Evolutionary conservation across 2,113 vertebrate species (phyloP), one percentile per base, ranked within the genome.

Genomic region (Tenebrosternarchus preto): DNA sequence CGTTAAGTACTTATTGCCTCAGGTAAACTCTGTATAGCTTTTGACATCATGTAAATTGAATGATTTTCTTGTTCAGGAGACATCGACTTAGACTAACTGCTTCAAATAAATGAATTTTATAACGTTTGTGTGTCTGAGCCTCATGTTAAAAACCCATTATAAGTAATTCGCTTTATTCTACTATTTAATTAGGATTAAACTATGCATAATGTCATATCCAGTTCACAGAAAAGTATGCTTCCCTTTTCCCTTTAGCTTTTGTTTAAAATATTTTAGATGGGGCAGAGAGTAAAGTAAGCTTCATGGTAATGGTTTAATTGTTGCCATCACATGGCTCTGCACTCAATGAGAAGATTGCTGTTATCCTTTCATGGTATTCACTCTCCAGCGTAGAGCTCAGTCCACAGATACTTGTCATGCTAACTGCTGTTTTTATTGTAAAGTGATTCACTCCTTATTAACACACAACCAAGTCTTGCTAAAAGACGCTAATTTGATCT

Each of bases 231-330:
- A n/a, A 70, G 72, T 78, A 78, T 33, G 33, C 24, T 73, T 77
- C 46, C 20, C 57, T 46, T 72, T 53, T 22, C n/a, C 60, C 72
- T 29, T n/a, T 73, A 61, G 71, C 69, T 66, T 82, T 82, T 83
- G 73, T 83, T 80, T 76, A 63, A 80, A 73, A 50, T 80, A 57
- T 80, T 76, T 80, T 63, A 53, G 56, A 31, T 25, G 39, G 55
- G 57, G 43, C 76, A 80, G 64, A 73, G 27, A 67, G 78, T 71
- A 66, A 77, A 73, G 81, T 67, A 70, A 39, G 69, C 60, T 68
- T 56, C 56, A 33, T 25, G 59, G 74, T 84, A 80, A 80, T 80
- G 77, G 78, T 76, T 73, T 81, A 84, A 84, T 81, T 78, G 74
- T 77, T 81, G 83, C 70, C 43, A 53, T 84, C 68, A 39, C 69